Evolutionary conservation across 2,888 invertebrate genomes (phyloP).

Genomic region (Halictus quadricinctus): DNA sequence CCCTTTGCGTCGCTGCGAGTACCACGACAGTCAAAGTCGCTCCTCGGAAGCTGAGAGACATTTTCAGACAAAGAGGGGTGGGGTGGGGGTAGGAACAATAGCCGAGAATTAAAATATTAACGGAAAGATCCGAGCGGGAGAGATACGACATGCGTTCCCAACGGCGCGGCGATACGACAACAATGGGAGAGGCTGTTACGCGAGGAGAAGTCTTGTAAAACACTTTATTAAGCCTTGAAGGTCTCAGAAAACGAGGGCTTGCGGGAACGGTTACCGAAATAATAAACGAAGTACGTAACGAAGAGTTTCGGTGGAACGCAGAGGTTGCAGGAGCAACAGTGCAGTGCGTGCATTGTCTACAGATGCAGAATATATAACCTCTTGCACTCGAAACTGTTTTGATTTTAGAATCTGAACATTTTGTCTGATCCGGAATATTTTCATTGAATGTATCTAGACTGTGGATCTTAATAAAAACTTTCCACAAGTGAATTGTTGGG

Average conservation of each 20-base stretch:
- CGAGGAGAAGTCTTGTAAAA: not conserved
- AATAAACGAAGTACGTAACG: not conserved
- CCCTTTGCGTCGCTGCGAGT: not conserved
- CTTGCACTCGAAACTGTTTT: not conserved
- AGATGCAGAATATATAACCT: not conserved
- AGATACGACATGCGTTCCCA: constrained; percentile 1
- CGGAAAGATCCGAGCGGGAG: not conserved
- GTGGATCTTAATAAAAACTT: too few species aligned
- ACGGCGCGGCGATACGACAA: not conserved
- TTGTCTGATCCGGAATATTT: not conserved
- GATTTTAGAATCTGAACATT: not conserved
- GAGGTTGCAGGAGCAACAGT: not conserved
- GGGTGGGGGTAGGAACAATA: not conserved
- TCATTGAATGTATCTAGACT: not conserved
- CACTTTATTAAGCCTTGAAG: not conserved
- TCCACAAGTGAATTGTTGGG: too few species aligned
- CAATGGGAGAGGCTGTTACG: not conserved
- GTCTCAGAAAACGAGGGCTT: not conserved
- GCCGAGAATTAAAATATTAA: not conserved
- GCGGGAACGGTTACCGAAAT: not conserved
- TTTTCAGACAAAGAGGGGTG: not conserved
- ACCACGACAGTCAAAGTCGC: not conserved
- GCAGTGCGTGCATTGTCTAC: not conserved
- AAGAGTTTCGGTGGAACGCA: not conserved
- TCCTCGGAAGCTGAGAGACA: not conserved